Percentiles rank a stretch among this genome's conserved stretches.
These are phyloP conservation scores for Saturnia japonica DNA, from an alignment of 2,888 invertebrate genomes.

Conservation along the genomic window DNA sequence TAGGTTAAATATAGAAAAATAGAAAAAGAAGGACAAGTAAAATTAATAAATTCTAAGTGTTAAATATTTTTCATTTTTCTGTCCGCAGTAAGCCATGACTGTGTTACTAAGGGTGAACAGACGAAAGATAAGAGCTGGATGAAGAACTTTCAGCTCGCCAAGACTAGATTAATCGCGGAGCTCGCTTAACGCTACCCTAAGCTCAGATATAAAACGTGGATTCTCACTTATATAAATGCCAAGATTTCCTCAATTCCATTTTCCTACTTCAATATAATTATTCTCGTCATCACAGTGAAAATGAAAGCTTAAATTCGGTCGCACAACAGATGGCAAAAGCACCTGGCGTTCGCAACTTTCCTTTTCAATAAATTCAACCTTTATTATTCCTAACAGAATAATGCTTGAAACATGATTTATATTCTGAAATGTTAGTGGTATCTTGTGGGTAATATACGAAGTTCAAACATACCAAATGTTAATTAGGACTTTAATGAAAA, in stretches of 20 bases:
- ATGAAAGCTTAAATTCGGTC: constrained; percentile 45
- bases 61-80: constrained; percentile 13
- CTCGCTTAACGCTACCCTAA: constrained; percentile 31
- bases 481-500: constrained; percentile 53
- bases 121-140: constrained; percentile 40
- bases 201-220: constrained; percentile 34
- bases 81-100: constrained; percentile 35
- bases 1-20: background rate
- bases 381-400: constrained; percentile 37
- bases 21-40: background rate
- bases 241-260: constrained; percentile 33
- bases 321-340: constrained; percentile 52
- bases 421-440: constrained; percentile 33
- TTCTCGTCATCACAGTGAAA: constrained; percentile 44
- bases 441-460: constrained; percentile 27
- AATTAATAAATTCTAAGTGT: background rate
- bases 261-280: constrained; percentile 50
- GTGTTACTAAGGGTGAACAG: constrained; percentile 40
- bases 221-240: constrained; percentile 35
- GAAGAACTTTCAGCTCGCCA: constrained; percentile 43
- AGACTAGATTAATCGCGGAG: constrained; percentile 36
- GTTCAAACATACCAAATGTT: constrained; percentile 37
- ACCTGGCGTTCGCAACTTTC: constrained; percentile 63
- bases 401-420: constrained; percentile 43
- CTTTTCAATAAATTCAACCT: constrained; percentile 63